phyloP scores from a whole-genome alignment of 2,113 vertebrate genomes.

The Megaleporinus macrocephalus region DNA sequence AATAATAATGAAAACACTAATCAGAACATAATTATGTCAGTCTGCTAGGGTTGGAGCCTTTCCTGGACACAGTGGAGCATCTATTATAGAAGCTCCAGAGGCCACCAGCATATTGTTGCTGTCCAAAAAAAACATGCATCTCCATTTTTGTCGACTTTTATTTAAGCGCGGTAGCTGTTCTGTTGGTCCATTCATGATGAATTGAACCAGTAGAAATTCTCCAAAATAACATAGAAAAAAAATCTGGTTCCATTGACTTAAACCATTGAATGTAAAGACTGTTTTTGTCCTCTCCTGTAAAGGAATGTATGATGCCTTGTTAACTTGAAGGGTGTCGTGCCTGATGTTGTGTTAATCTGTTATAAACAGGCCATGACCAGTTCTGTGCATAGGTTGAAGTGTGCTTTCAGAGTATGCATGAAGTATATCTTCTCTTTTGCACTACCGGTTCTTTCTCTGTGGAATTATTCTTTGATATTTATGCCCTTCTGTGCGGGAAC shows the following conservation, averaged over 20 bases:
- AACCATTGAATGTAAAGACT: no score
- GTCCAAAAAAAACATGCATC: no score
- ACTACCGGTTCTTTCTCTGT: not conserved
- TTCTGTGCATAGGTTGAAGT: not conserved
- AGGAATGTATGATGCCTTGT: no score
- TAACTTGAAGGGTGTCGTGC: slow-evolving; percentile 51
- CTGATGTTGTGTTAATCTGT: slow-evolving; percentile 51
- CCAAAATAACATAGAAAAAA: no score
- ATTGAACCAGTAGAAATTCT: no score
- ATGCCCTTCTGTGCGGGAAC: not conserved
- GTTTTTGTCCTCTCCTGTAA: no score
- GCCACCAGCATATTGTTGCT: slow-evolving; percentile 13
- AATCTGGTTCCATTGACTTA: no score
- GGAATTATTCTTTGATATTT: slow-evolving; percentile 18
- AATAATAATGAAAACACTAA: no score
- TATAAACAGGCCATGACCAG: not conserved
- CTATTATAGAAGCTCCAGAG: not conserved
- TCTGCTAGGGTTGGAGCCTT: not conserved
- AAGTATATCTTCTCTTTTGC: not conserved
- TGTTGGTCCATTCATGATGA: no score
- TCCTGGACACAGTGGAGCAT: not conserved
- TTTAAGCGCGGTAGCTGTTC: no score
- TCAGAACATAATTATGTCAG: not conserved
- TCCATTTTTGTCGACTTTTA: no score
- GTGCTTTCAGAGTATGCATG: not conserved